These are phyloP conservation scores for Campaea margaritaria DNA, from an alignment of 2,888 invertebrate genomes.

Conservation along the genomic window DNA sequence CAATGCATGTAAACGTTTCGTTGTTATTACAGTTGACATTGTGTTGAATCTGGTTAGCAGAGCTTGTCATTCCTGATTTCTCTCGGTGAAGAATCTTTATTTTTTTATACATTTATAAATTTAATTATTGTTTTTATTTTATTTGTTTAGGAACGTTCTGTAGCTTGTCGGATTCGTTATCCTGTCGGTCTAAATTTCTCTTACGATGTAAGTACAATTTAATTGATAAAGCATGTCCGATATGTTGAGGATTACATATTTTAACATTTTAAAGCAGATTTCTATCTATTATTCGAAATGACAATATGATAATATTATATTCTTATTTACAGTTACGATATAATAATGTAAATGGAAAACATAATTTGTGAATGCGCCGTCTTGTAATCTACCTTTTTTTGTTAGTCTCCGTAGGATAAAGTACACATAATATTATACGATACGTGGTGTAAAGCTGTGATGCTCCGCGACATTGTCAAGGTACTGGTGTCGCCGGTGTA, in stretches of 20 bases:
- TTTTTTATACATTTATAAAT: constrained; percentile 79
- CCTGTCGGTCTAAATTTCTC: constrained; percentile 74
- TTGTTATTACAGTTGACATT: constrained; percentile 34
- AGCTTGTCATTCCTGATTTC: constrained; percentile 77
- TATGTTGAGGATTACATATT: constrained; percentile 76
- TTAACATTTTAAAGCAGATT: constrained; percentile 79
- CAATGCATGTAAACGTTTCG: constrained; percentile 26
- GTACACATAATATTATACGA: no score
- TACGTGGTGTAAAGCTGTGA: neutral
- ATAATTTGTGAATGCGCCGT: constrained; percentile 53
- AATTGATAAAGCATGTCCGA: constrained; percentile 77
- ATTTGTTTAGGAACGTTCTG: constrained; percentile 59
- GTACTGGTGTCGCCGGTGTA: constrained; percentile 55
- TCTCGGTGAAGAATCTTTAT: constrained; percentile 82
- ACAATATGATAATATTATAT: constrained; percentile 80
- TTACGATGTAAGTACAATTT: constrained; percentile 81
- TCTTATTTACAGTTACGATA: constrained; percentile 78
- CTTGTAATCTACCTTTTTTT: constrained; percentile 37
- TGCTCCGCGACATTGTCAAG: constrained; percentile 66
- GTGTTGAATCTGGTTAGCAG: constrained; percentile 56
- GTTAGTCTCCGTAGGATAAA: constrained; percentile 46
- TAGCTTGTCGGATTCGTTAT: constrained; percentile 57
- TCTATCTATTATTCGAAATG: constrained; percentile 79
- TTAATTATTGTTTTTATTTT: constrained; percentile 45
- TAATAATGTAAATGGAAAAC: constrained; percentile 51